Conservation (phyloP, 2,888 invertebrate genomes). For the Beris chalybata region DNA sequence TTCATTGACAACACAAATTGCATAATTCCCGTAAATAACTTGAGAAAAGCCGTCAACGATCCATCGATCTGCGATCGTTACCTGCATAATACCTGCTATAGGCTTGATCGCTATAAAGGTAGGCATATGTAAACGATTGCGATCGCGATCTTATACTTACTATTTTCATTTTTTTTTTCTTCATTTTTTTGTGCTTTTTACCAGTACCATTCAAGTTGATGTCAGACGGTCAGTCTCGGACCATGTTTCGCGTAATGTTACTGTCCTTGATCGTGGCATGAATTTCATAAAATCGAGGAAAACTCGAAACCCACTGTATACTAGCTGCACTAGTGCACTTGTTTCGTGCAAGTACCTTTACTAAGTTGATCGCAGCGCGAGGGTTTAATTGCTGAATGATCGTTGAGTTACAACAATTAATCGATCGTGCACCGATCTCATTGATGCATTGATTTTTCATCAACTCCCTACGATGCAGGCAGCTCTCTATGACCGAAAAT, state of each 20-base stretch:
- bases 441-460: no score
- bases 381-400: no score
- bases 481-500: no score
- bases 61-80: slow-evolving; percentile 5
- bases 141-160: slow-evolving; percentile 18
- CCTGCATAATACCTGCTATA: background rate
- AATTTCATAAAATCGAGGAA: slow-evolving; percentile 30
- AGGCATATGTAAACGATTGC: slow-evolving; percentile 2
- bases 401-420: no score
- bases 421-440: no score
- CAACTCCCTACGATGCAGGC: no score
- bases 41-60: slow-evolving; percentile 24
- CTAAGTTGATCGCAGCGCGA: no score
- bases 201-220: slow-evolving; percentile 30
- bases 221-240: slow-evolving; percentile 32
- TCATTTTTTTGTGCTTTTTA: background rate
- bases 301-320: slow-evolving; percentile 29
- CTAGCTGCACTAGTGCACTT: slow-evolving; percentile 8
- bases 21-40: slow-evolving; percentile 11
- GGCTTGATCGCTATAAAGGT: background rate
- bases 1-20: slow-evolving; percentile 16
- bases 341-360: no score
- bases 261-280: slow-evolving; percentile 32
- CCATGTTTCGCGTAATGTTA: slow-evolving; percentile 26
- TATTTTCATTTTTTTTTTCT: background rate